Conservation (phyloP, 1,140 invertebrate genomes). For the Heliconius himera region DNA sequence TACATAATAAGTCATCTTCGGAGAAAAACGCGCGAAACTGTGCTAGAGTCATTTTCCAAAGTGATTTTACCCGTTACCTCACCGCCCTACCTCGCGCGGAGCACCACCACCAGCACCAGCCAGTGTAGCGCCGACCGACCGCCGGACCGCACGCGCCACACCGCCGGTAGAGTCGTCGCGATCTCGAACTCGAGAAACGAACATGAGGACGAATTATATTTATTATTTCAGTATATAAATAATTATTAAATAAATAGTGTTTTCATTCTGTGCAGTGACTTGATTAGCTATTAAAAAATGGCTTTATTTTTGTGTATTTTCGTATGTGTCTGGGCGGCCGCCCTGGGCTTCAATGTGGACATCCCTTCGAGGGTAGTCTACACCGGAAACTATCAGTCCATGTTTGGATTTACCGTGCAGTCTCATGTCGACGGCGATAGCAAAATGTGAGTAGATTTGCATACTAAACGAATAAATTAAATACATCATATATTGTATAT, state of each 20-base stretch:
- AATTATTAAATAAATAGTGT: conserved; percentile 32
- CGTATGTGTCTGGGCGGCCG: conserved; percentile 54
- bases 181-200: conserved; percentile 70
- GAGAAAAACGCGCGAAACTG: conserved; percentile 63
- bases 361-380: conserved; percentile 76
- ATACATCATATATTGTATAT: background rate
- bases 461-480: background rate
- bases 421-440: conserved; percentile 66
- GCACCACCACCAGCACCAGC: conserved; percentile 12
- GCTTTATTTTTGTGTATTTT: conserved; percentile 46
- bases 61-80: conserved; percentile 66
- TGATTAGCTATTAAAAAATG: conserved; percentile 49
- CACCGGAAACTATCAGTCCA: conserved; percentile 68
- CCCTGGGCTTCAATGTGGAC: conserved; percentile 73
- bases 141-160: conserved; percentile 36
- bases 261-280: conserved; percentile 58
- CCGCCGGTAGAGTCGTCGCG: conserved; percentile 26
- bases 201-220: conserved; percentile 75
- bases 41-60: conserved; percentile 51
- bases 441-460: conserved; percentile 68
- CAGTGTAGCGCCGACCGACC: conserved; percentile 57
- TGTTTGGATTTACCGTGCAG: conserved; percentile 78
- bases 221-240: conserved; percentile 56
- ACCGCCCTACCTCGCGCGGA: conserved; percentile 42
- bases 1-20: conserved; percentile 43